A percentile compares a stretch with the other conserved stretches of the same genome.
Evolutionary conservation across 2,113 vertebrate species (phyloP).

Genomic region (Progne subis): DNA sequence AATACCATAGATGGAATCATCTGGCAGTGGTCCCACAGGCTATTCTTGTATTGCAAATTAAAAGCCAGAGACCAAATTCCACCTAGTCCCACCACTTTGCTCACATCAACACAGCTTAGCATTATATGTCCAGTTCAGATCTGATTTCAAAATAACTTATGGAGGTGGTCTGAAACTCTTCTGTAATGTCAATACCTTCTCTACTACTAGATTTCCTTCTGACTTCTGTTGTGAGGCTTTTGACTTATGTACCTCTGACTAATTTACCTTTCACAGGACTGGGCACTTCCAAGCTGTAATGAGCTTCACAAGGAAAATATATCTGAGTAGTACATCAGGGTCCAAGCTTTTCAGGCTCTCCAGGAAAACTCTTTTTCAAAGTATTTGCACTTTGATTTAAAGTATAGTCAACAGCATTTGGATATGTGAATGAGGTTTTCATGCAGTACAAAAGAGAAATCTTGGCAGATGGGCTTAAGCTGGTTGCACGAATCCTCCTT

Average conservation of each 20-base stretch:
- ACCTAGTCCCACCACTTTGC: neutral
- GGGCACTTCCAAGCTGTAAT: neutral
- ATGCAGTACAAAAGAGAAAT: neutral
- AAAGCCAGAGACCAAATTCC: neutral
- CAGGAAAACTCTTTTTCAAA: neutral
- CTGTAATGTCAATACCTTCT: neutral
- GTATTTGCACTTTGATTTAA: neutral
- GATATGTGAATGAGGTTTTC: neutral
- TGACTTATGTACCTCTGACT: neutral
- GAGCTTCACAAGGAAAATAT: neutral
- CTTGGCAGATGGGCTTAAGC: neutral
- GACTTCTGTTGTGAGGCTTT: neutral
- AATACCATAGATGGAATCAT: neutral
- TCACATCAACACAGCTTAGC: neutral
- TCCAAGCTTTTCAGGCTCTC: neutral
- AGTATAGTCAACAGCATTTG: neutral
- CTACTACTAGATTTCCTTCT: neutral
- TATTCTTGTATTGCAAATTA: neutral
- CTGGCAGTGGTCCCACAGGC: neutral
- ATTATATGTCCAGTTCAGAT: neutral
- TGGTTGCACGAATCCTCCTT: neutral
- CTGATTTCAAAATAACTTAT: neutral
- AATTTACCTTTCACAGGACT: neutral
- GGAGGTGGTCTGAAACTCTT: neutral
- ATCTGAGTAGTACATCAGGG: neutral